Percentiles rank a stretch among this genome's conserved stretches.
phyloP scores from a whole-genome alignment of 2,888 invertebrate species.

The Nudaria mundana region DNA sequence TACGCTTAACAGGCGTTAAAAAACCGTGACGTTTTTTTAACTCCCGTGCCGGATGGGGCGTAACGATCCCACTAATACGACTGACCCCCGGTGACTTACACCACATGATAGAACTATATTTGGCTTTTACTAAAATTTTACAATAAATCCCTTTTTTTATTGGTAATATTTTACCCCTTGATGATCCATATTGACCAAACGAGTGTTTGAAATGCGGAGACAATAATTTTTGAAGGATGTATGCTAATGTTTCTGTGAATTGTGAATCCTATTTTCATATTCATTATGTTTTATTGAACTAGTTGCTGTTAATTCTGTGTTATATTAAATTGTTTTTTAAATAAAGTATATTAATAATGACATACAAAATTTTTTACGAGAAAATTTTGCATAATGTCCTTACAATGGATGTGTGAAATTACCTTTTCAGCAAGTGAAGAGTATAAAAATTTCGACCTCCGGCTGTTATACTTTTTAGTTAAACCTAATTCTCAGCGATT shows the following conservation, averaged over 20 bases:
- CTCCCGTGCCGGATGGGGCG: too few species aligned
- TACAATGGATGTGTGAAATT: constrained; percentile 50
- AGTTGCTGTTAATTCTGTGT: too few species aligned
- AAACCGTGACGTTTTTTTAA: too few species aligned
- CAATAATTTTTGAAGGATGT: constrained; percentile 31
- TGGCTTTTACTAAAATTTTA: constrained; percentile 30
- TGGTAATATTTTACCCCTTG: constrained; percentile 28
- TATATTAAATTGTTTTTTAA: too few species aligned
- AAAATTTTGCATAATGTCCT: constrained; percentile 71
- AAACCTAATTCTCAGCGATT: constrained; percentile 21
- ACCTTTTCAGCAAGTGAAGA: constrained; percentile 67
- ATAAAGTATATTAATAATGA: constrained; percentile 19
- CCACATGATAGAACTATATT: constrained; percentile 19
- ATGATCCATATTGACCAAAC: constrained; percentile 34
- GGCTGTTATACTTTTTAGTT: constrained; percentile 17
- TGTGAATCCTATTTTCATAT: constrained; percentile 1
- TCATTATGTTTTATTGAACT: not conserved
- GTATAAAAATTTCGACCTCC: constrained; percentile 55
- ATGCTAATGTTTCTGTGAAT: constrained; percentile 21
- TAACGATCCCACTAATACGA: constrained; percentile 44
- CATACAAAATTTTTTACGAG: constrained; percentile 66
- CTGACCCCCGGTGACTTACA: constrained; percentile 51
- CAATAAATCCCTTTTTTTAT: constrained; percentile 18
- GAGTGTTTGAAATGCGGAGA: constrained; percentile 34
- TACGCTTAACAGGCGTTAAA: too few species aligned